A percentile compares a stretch with the other conserved stretches of the same genome.
Evolutionary conservation across 2,113 vertebrate species (phyloP).

Genomic region (Pimephales promelas): DNA sequence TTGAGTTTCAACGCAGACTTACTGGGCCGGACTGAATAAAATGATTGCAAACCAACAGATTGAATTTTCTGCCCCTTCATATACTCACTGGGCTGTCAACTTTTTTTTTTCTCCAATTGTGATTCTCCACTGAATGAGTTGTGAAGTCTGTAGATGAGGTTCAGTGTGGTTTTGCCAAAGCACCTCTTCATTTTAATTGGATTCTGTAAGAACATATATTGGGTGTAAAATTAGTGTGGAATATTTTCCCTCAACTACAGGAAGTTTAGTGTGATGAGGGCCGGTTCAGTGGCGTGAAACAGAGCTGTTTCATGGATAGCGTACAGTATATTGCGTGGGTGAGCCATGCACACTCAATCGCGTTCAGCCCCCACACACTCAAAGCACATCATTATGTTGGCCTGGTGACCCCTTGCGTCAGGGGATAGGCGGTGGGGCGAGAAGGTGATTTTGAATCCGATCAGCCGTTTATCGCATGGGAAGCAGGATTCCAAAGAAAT

Average conservation of each 20-base stretch:
- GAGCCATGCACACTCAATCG: conserved; percentile 33
- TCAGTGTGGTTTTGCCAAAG: conserved; percentile 6
- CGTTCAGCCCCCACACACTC: conserved; percentile 33
- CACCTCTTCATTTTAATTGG: conserved; percentile 23
- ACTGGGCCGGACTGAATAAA: conserved; percentile 6
- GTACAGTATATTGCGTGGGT: conserved; percentile 32
- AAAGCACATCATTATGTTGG: conserved; percentile 20
- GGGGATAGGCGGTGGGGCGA: neutral
- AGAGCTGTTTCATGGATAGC: conserved; percentile 6
- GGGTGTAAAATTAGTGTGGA: conserved; percentile 16
- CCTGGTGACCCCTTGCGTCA: neutral
- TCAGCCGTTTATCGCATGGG: neutral
- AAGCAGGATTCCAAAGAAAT: conserved; percentile 5
- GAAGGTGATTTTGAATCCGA: neutral
- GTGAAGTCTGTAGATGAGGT: neutral
- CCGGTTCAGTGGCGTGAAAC: neutral
- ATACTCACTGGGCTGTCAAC: neutral
- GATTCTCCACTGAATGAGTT: conserved; percentile 16
- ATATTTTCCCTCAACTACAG: neutral
- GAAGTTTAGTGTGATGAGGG: neutral
- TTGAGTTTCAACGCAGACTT: conserved; percentile 2
- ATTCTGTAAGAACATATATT: conserved; percentile 16
- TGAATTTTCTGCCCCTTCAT: neutral
- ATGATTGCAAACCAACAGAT: conserved; percentile 28
- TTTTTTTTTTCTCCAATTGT: conserved; percentile 23